Percentiles rank a stretch among this genome's conserved stretches.
Evolutionary conservation across 2,113 vertebrate genomes (phyloP).

Genomic region (Petromus typicus): DNA sequence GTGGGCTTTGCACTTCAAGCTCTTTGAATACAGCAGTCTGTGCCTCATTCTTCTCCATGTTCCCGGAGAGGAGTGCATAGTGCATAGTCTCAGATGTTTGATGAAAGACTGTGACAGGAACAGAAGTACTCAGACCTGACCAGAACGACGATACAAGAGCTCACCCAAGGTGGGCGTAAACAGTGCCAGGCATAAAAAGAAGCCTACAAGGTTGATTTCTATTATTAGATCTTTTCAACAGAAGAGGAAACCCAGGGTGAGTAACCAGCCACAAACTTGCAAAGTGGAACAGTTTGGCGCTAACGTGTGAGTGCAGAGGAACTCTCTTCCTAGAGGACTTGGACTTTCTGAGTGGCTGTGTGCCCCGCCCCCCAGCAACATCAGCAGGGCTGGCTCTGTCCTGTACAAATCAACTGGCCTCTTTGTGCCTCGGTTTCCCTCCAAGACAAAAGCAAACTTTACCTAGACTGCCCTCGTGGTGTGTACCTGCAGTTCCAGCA

Average conservation of each 20-base stretch:
- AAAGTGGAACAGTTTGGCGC: not conserved
- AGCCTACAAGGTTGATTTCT: not conserved
- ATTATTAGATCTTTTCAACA: not conserved
- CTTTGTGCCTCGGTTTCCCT: not conserved
- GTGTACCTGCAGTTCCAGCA: not conserved
- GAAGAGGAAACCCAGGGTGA: conserved; percentile 7
- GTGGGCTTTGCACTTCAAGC: not conserved
- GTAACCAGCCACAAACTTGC: not conserved
- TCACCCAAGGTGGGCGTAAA: not conserved
- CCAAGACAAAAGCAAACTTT: conserved; percentile 1
- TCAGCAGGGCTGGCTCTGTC: not conserved
- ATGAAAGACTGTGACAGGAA: not conserved
- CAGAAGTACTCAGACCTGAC: not conserved
- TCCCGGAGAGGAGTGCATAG: not conserved
- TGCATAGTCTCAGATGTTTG: not conserved
- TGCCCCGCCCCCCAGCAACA: not conserved
- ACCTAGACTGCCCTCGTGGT: not conserved
- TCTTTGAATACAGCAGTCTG: fast-evolving
- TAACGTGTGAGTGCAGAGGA: not conserved
- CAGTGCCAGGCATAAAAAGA: not conserved
- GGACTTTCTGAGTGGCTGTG: fast-evolving
- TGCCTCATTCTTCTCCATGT: not conserved
- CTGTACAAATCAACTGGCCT: not conserved
- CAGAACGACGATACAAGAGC: not conserved
- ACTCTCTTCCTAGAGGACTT: not conserved